Percentiles rank a stretch among this genome's conserved stretches.
Conservation (phyloP, 2,888 invertebrate species). For the Euproctis similis region DNA sequence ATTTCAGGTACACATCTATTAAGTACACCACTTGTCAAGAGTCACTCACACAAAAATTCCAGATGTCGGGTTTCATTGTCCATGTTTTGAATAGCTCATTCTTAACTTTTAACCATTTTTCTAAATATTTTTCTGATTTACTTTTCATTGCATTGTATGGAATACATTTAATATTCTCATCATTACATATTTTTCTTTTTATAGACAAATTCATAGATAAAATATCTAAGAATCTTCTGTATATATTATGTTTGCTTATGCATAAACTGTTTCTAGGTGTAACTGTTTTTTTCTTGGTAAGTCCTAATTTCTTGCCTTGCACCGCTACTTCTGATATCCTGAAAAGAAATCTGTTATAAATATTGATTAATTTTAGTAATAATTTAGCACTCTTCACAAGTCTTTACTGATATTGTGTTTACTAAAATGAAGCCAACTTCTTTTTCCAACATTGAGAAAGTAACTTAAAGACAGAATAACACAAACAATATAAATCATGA, state of each 20-base stretch:
- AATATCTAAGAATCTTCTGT: constrained; percentile 60
- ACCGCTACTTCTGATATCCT: constrained; percentile 83
- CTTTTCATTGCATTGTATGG: constrained; percentile 58
- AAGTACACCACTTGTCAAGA: too few relatives aligned
- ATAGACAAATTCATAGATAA: constrained; percentile 37
- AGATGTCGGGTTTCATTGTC: constrained; percentile 74
- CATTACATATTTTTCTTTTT: constrained; percentile 24
- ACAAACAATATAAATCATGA: too few relatives aligned
- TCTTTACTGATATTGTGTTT: too few relatives aligned
- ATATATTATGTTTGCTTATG: constrained; percentile 74
- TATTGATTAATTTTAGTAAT: too few relatives aligned
- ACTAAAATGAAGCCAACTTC: too few relatives aligned
- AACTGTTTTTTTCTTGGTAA: constrained; percentile 79
- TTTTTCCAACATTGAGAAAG: too few relatives aligned
- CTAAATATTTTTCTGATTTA: constrained; percentile 35
- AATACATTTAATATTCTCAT: constrained; percentile 23
- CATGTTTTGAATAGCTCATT: constrained; percentile 68
- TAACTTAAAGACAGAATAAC: too few relatives aligned
- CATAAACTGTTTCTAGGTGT: constrained; percentile 56
- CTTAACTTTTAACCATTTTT: constrained; percentile 62
- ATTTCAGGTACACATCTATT: too few relatives aligned
- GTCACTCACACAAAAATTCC: constrained; percentile 45
- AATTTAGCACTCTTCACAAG: too few relatives aligned
- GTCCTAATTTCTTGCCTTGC: constrained; percentile 85
- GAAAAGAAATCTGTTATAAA: too few relatives aligned